Evolutionary conservation across 2,888 invertebrate species (phyloP), one percentile per base, ranked within the genome.

Genomic region (Oscheius sp.): DNA sequence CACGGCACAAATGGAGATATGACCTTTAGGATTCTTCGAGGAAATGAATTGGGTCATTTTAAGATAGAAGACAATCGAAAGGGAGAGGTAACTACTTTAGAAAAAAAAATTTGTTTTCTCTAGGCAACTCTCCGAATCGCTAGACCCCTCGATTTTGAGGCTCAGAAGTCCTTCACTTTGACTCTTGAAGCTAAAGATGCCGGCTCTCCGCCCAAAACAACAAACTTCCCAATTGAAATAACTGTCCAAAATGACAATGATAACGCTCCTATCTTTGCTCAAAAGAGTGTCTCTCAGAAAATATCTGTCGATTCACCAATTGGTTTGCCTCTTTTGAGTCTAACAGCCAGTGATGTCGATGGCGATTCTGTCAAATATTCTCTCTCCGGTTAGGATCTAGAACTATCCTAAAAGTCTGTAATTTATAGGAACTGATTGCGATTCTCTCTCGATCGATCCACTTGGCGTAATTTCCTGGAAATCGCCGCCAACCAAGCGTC

Each of bases 271-370:
- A 61, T 48, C 1, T 69, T 64, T 64, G 53, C 15, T 10, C 52
- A 50, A 33, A 52, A 65, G 17, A 23, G 29, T 4, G 23, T 48
- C 17, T 34, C 17, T 8, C 69, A 69, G 33, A 65, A 48, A 27
- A 64, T 69, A 33, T 68, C 72, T 1, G 8, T 45, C 8, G 73
- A 74, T 37, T 42, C 73, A 12, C 76, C 75, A 0, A 48, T 72
- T 12, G 74, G 70, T 17, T 64, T 68, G 10, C 63, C 75, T 2
- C 63, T 80, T 10, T 31, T 75, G 12, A 78, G 70, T 0, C 70
- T 79, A 31, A 33, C 65, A 10, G 78, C 77, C 4, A 52, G 45
- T 3, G 80, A 78, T 52, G 37, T n/a, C 0, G 77, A 79, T 63
- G 15, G 58, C 0, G 73, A 73, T 23, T 29, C 25, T 0, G 12